These are phyloP conservation scores for Platyscapa corneri DNA, from an alignment of 1,140 invertebrate genomes.

Conservation along the genomic window DNA sequence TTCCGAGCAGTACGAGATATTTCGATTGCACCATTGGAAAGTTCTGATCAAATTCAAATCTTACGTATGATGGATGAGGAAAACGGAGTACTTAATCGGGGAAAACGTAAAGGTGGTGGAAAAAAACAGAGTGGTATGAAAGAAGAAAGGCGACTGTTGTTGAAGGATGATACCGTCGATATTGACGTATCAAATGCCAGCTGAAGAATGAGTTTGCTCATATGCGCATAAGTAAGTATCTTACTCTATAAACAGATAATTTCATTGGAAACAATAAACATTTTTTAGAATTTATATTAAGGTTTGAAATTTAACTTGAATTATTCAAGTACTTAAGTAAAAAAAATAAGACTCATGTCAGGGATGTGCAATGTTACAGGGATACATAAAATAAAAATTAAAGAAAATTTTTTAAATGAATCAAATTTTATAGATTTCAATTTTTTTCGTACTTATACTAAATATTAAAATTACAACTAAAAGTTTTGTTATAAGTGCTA, in stretches of 20 bases:
- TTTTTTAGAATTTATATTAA: not conserved
- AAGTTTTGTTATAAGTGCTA: not conserved
- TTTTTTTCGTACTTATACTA: slow-evolving; percentile 1
- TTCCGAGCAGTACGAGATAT: slow-evolving; percentile 99
- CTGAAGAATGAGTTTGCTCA: slow-evolving; percentile 55
- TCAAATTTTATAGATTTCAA: not conserved
- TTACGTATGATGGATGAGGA: slow-evolving; percentile 97
- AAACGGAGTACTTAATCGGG: slow-evolving; percentile 88
- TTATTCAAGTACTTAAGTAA: not conserved
- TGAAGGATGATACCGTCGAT: slow-evolving; percentile 76
- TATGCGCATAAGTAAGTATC: slow-evolving; percentile 3
- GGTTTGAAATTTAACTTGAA: not conserved
- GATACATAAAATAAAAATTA: not conserved
- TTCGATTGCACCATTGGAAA: slow-evolving; percentile 96
- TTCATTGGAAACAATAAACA: slow-evolving; percentile 26
- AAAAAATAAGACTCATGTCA: slow-evolving; percentile 3
- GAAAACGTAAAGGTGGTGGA: slow-evolving; percentile 74
- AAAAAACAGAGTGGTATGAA: slow-evolving; percentile 73
- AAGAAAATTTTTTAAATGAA: not conserved
- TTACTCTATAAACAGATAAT: not conserved
- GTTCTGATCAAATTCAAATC: slow-evolving; percentile 92
- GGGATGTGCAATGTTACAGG: not conserved
- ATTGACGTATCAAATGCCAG: slow-evolving; percentile 71
- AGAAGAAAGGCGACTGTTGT: slow-evolving; percentile 75
- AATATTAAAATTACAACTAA: not conserved